Percentiles rank a stretch among this genome's conserved stretches.
These are phyloP conservation scores for Lepus oiostolus DNA, from an alignment of 2,797 vertebrate genomes.

Conservation along the genomic window DNA sequence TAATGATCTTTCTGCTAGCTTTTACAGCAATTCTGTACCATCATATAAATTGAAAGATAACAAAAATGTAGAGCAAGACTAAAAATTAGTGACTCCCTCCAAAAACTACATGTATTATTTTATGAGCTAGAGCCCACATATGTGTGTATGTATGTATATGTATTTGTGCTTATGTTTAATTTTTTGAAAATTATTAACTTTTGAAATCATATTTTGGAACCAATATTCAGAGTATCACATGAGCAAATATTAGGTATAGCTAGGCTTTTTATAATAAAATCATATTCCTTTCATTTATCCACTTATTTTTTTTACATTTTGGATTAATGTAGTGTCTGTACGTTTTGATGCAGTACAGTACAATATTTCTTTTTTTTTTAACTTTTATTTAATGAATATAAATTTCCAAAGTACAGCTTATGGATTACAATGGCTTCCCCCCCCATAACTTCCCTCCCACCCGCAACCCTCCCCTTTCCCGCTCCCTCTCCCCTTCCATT, in stretches of 20 bases:
- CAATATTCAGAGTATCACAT: not conserved
- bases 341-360: too few relatives aligned
- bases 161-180: not conserved
- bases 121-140: not conserved
- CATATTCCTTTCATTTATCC: not conserved
- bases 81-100: not conserved
- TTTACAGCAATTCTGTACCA: constrained; percentile 45
- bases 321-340: too few relatives aligned
- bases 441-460: too few relatives aligned
- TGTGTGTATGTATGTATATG: not conserved
- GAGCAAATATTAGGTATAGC: not conserved
- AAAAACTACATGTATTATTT: not conserved
- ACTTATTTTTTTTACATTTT: too few relatives aligned
- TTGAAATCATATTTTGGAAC: constrained; percentile 57
- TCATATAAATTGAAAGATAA: constrained; percentile 2
- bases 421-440: too few relatives aligned
- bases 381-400: too few relatives aligned
- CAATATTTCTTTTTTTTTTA: too few relatives aligned
- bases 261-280: not conserved
- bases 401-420: too few relatives aligned
- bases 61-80: not conserved
- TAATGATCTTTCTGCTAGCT: not conserved
- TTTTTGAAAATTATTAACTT: not conserved
- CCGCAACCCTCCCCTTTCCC: too few relatives aligned
- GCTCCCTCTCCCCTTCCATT: too few relatives aligned